Evolutionary conservation across 2,797 vertebrate species (phyloP).

Genomic region (Anolis apletophallus): DNA sequence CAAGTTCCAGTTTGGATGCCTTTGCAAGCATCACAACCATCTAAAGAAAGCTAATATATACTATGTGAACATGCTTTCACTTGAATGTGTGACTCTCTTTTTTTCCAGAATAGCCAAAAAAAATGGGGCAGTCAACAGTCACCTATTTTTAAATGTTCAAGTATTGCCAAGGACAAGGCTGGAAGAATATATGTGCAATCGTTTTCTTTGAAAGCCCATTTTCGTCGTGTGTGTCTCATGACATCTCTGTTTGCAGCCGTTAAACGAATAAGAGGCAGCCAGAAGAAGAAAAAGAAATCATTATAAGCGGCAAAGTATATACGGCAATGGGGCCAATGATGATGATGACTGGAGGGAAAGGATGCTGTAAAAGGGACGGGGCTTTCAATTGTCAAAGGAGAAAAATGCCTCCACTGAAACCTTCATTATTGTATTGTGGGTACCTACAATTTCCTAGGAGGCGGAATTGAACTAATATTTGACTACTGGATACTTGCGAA

Average conservation of each 20-base stretch:
- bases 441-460: not conserved
- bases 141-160: not conserved
- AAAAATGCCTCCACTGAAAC: conserved; percentile 4
- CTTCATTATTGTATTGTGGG: not conserved
- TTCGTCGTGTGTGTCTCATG: not conserved
- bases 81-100: no score
- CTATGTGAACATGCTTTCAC: no score
- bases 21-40: no score
- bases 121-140: not conserved
- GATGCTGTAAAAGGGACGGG: not conserved
- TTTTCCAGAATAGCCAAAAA: not conserved
- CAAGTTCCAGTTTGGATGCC: no score
- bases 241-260: conserved; percentile 10
- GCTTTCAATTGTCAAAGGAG: not conserved
- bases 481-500: not conserved
- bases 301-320: not conserved
- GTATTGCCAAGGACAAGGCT: not conserved
- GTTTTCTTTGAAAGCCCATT: not conserved
- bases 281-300: not conserved
- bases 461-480: not conserved
- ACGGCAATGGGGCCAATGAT: not conserved
- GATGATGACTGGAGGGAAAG: not conserved
- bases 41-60: no score
- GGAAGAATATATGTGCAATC: not conserved
- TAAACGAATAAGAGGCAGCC: not conserved